Base-by-base conservation (phyloP, 2,888 invertebrate genomes). In the Cosmia trapezina region DNA sequence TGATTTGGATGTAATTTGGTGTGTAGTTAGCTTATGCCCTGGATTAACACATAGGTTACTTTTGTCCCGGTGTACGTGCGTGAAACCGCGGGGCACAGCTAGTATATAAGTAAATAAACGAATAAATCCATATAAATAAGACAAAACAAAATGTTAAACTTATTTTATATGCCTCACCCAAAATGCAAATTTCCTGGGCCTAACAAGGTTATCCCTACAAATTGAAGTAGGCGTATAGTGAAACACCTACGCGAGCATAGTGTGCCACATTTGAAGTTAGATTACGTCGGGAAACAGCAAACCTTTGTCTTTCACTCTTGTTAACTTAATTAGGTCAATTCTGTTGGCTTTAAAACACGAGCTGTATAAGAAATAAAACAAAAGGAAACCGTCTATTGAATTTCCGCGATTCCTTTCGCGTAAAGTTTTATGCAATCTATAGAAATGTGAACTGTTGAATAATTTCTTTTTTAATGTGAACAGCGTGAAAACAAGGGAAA, bases 241-340 rank as follows among this genome's bases (percentile, higher is more conserved):
- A 41, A 59, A 49, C 62, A 63, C 63, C 57, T 37, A 76, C 49
- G 19, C 63, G 37, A 37, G 22, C 19, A 47, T 65, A 70, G 51
- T 47, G 64, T 61, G 41, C 8, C 37, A 70, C 65, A 63, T 71
- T 41, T 63, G 45, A 66, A 76, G 53, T 81, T 53, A 60, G 65
- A 71, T 66, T 77, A 77, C 33, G 33, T 51, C n/a, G 47, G 47
- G 12, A 49, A 64, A 81, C 49, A 59, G 43, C 60, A 67, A 73
- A 64, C 56, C 72, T 54, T 79, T 77, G 78, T 72, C 62, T 81
- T 49, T 51, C 57, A 59, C 83, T 82, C 54, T 81, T 80, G 33
- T 66, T 43, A 66, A 67, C 28, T 54, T 72, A 81, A 79, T 79
- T 81, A 77, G 66, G 59, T 81, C 79, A 51, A 77, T 72, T 51